Percentiles rank a stretch among this genome's conserved stretches.
Evolutionary conservation across 2,797 vertebrate genomes (phyloP).

Genomic region (Chrysocyon brachyurus): DNA sequence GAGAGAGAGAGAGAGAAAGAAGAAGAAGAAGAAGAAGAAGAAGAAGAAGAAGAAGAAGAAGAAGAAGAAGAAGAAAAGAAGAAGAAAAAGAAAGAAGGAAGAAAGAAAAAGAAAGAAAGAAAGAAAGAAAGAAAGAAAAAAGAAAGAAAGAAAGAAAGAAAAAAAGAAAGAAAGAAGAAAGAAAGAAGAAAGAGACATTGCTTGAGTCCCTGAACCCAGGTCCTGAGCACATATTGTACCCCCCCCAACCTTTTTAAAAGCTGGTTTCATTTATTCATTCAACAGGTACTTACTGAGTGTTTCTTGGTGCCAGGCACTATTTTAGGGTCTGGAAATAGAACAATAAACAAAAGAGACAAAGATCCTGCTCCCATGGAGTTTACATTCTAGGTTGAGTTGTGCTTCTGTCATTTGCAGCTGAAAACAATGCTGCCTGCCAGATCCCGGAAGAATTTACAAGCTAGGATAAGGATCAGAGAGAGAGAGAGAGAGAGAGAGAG

Average conservation of each 20-base stretch:
- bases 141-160: not conserved
- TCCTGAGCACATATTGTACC: not conserved
- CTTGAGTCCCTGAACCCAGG: not conserved
- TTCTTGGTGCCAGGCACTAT: not conserved
- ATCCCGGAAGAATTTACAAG: not conserved
- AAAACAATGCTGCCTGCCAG: not conserved
- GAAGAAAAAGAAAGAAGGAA: not conserved
- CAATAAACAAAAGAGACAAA: not conserved
- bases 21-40: not conserved
- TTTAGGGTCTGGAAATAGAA: not conserved
- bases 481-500: not conserved
- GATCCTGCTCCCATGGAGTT: not conserved
- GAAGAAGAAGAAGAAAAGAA: too few relatives aligned
- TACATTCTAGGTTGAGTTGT: not conserved
- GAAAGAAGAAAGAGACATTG: not conserved
- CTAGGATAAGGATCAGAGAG: not conserved
- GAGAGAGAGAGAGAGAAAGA: not conserved
- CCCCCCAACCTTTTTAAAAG: not conserved
- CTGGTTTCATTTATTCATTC: conserved; percentile 56
- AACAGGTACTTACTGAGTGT: not conserved
- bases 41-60: not conserved
- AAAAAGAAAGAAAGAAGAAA: not conserved
- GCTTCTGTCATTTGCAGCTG: not conserved
- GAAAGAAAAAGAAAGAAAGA: not conserved
- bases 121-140: not conserved